Evolutionary conservation across 2,888 invertebrate genomes (phyloP).

Genomic region (Drosophila falleni): DNA sequence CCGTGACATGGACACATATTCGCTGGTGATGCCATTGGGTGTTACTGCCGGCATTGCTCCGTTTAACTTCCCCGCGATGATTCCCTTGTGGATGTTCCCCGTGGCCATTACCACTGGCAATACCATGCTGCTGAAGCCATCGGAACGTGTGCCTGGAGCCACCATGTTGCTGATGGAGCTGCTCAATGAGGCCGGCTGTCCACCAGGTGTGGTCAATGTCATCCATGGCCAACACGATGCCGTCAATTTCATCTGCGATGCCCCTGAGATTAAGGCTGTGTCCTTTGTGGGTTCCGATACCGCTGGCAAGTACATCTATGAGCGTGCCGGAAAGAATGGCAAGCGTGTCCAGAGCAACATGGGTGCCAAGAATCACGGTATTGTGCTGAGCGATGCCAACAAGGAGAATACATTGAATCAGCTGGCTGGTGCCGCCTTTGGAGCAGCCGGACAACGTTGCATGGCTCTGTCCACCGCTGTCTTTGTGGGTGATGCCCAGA

Average conservation of each 20-base stretch:
- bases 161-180: constrained; percentile 97
- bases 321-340: constrained; percentile 95
- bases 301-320: constrained; percentile 98
- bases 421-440: constrained; percentile 97
- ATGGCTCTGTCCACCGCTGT: constrained; percentile 95
- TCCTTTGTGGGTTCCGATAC: constrained; percentile 99
- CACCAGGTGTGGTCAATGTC: constrained; percentile 97
- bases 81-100: constrained; percentile 98
- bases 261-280: constrained; percentile 97
- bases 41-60: constrained; percentile 96
- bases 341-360: constrained; percentile 99
- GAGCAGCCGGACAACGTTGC: constrained; percentile 99
- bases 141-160: constrained; percentile 98
- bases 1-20: constrained; percentile 98
- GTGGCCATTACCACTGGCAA: constrained; percentile 96
- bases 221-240: constrained; percentile 98
- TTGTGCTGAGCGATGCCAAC: constrained; percentile 98
- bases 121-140: constrained; percentile 97
- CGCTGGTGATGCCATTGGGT: constrained; percentile 96
- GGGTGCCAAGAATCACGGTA: constrained; percentile 99
- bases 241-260: constrained; percentile 98
- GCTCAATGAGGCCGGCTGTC: constrained; percentile 96
- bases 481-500: constrained; percentile 90
- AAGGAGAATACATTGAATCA: constrained; percentile 98
- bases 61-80: constrained; percentile 99